Conservation (phyloP, 2,797 vertebrate genomes). For the Parambassis ranga region DNA sequence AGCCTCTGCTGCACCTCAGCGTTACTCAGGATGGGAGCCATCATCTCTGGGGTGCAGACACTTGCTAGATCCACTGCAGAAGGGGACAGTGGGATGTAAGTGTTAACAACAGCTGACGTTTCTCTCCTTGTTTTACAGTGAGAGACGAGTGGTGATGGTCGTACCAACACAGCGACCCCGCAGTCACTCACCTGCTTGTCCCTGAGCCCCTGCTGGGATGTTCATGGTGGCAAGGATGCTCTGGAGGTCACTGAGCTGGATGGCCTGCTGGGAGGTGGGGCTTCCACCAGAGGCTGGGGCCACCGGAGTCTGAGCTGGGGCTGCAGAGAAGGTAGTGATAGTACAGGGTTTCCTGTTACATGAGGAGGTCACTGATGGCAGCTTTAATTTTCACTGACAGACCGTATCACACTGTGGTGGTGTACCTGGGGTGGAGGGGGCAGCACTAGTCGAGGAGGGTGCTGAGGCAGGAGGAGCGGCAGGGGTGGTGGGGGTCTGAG, state of each 20-base stretch:
- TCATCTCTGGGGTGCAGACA: slow-evolving; percentile 94
- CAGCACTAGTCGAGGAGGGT: slow-evolving; percentile 78
- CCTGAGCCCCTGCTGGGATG: slow-evolving; percentile 83
- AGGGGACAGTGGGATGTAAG: background rate
- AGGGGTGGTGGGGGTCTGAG: slow-evolving; percentile 74
- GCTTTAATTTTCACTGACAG: too few species aligned
- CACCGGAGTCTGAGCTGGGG: slow-evolving; percentile 76
- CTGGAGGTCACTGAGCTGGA: slow-evolving; percentile 97
- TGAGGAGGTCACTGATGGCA: too few species aligned
- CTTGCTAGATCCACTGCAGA: slow-evolving; percentile 90
- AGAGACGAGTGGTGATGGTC: too few species aligned
- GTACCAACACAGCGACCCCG: background rate
- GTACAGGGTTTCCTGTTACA: too few species aligned
- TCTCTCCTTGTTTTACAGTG: too few species aligned
- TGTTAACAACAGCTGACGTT: too few species aligned
- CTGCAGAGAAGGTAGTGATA: slow-evolving; percentile 65
- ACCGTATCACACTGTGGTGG: too few species aligned
- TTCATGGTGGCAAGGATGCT: slow-evolving; percentile 98
- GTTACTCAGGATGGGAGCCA: slow-evolving; percentile 97
- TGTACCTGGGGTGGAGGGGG: slow-evolving; percentile 81
- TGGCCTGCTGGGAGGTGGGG: slow-evolving; percentile 89
- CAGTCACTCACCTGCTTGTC: slow-evolving; percentile 82
- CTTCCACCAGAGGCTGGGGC: slow-evolving; percentile 84
- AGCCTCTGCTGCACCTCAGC: slow-evolving; percentile 93
- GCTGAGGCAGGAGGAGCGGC: slow-evolving; percentile 76